Conservation (phyloP, 2,113 vertebrate genomes). For the zebrafish (Danio rerio) region DNA sequence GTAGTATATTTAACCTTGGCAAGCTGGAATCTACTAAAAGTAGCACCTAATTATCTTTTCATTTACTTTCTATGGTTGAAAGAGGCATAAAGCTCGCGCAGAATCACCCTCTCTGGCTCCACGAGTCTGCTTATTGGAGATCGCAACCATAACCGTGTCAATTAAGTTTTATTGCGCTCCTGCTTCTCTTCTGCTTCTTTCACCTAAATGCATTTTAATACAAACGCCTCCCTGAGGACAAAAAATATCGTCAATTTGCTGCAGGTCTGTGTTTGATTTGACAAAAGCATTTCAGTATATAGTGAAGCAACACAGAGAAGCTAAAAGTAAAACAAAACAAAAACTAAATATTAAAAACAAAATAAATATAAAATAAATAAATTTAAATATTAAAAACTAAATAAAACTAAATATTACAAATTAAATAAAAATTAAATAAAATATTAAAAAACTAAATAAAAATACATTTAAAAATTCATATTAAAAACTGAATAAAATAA, state of each 20-base stretch:
- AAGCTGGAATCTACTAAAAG: constrained; percentile 19
- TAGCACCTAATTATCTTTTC: constrained; percentile 20
- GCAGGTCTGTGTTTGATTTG: constrained; percentile 87
- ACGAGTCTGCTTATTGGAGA: constrained; percentile 68
- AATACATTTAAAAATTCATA: no score
- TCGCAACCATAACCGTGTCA: constrained; percentile 74
- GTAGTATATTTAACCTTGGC: background rate
- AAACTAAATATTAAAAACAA: background rate
- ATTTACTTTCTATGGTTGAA: constrained; percentile 25
- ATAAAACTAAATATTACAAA: no score
- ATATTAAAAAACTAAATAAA: no score
- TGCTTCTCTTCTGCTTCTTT: constrained; percentile 77
- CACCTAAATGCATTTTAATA: constrained; percentile 81
- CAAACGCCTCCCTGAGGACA: constrained; percentile 79
- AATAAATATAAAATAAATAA: no score
- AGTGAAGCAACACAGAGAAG: no score
- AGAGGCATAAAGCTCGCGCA: constrained; percentile 39
- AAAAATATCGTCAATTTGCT: constrained; percentile 82
- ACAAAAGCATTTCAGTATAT: constrained; percentile 79
- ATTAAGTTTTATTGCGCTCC: constrained; percentile 78
- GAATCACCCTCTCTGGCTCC: constrained; percentile 53
- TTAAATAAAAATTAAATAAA: no score
- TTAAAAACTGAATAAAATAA: no score
- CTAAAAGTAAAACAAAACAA: background rate
- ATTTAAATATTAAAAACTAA: no score